Percentiles rank a stretch among this genome's conserved stretches.
Conservation (phyloP, 2,888 invertebrate species). For the Antitype chi region DNA sequence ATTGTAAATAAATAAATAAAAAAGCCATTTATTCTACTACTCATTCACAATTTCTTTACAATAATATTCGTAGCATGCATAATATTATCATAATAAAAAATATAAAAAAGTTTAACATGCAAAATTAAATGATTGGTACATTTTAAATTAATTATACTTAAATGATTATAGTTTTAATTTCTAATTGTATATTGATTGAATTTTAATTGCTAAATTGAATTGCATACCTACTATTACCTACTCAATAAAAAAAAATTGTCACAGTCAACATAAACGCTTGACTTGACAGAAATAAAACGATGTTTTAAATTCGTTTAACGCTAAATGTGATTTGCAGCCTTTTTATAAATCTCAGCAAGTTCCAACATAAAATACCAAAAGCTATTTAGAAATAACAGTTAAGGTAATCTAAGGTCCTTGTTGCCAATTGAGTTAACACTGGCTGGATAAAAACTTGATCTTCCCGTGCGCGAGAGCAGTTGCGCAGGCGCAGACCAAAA, state of each 20-base stretch:
- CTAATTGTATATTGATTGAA: too few relatives aligned
- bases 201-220: too few relatives aligned
- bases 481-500: slow-evolving; percentile 82
- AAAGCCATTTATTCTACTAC: too few relatives aligned
- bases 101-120: too few relatives aligned
- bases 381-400: slow-evolving; percentile 72
- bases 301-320: slow-evolving; percentile 1
- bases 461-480: slow-evolving; percentile 72
- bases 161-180: too few relatives aligned
- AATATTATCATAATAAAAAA: too few relatives aligned
- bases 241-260: neutral
- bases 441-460: slow-evolving; percentile 82
- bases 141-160: too few relatives aligned
- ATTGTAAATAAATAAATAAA: too few relatives aligned
- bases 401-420: slow-evolving; percentile 76
- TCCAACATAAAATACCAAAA: slow-evolving; percentile 47
- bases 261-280: neutral
- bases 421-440: slow-evolving; percentile 78
- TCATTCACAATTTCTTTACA: too few relatives aligned
- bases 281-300: neutral
- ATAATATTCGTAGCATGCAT: too few relatives aligned
- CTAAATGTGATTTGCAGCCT: neutral
- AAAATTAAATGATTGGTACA: too few relatives aligned
- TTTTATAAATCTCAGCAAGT: slow-evolving; percentile 15
- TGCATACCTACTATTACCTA: neutral